Percentiles rank a stretch among this genome's conserved stretches.
These are phyloP conservation scores for human (Homo sapiens) DNA, from an alignment of 2,113 vertebrate species.

Conservation along the genomic window DNA sequence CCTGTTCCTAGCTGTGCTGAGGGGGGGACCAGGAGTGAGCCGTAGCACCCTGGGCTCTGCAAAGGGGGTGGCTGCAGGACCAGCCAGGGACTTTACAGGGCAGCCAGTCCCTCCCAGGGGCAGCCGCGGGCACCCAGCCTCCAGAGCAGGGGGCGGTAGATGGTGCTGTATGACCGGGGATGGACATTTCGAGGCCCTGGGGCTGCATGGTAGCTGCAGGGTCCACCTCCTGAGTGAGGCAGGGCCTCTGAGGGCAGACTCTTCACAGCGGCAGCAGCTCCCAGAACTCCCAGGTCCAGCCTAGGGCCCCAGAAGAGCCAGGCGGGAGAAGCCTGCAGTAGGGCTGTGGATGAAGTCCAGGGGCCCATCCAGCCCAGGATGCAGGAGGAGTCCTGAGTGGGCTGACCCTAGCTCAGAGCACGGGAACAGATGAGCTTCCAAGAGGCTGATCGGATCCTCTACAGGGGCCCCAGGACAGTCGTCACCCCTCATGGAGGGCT, in stretches of 20 bases:
- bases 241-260: not conserved
- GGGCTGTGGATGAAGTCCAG: too few relatives aligned
- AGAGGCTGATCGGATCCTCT: not conserved
- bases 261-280: not conserved
- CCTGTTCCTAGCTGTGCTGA: not conserved
- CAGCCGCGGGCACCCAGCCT: accelerated
- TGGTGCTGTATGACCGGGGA: not conserved
- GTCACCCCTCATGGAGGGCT: not conserved
- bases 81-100: not conserved
- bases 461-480: too few relatives aligned
- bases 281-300: not conserved
- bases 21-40: not conserved
- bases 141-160: not conserved
- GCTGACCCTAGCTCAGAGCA: not conserved
- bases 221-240: not conserved
- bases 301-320: not conserved
- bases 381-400: not conserved
- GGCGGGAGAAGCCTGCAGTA: not conserved
- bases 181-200: not conserved
- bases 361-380: not conserved
- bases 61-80: not conserved
- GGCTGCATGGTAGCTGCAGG: not conserved
- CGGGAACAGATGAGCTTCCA: not conserved
- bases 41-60: not conserved
- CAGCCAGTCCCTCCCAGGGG: not conserved